These are phyloP conservation scores for Agrochola lota DNA, from an alignment of 2,888 invertebrate species.

Conservation along the genomic window DNA sequence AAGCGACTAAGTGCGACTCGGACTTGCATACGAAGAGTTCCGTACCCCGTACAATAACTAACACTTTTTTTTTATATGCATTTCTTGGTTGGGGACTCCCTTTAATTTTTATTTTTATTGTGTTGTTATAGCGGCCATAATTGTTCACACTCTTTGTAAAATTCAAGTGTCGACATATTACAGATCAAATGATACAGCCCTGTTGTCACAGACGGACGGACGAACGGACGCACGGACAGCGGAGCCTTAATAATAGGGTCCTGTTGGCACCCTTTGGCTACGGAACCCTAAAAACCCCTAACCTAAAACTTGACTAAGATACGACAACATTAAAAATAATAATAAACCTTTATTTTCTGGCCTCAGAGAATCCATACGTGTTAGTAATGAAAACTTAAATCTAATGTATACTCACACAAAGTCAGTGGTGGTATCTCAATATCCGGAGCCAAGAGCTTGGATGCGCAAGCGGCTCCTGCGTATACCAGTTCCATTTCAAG, in stretches of 20 bases:
- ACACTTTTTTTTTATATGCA: too few species aligned
- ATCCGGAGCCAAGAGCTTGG: conserved; percentile 94
- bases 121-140: background rate
- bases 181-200: background rate
- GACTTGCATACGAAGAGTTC: too few species aligned
- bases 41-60: too few species aligned
- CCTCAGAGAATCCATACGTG: background rate
- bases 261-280: background rate
- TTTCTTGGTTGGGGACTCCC: too few species aligned
- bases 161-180: background rate
- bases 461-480: conserved; percentile 97
- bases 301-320: background rate
- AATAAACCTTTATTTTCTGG: background rate
- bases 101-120: background rate
- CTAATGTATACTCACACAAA: conserved; percentile 75
- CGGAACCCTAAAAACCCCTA: background rate
- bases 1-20: too few species aligned
- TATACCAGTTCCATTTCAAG: conserved; percentile 97
- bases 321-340: background rate
- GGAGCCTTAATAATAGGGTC: background rate
- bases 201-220: background rate
- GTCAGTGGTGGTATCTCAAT: conserved; percentile 83
- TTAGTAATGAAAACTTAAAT: background rate
- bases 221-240: background rate
- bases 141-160: background rate